Percentiles rank a stretch among this genome's conserved stretches.
These are phyloP conservation scores for Malurus splendens DNA, from an alignment of 2,797 vertebrate species.

Conservation along the genomic window DNA sequence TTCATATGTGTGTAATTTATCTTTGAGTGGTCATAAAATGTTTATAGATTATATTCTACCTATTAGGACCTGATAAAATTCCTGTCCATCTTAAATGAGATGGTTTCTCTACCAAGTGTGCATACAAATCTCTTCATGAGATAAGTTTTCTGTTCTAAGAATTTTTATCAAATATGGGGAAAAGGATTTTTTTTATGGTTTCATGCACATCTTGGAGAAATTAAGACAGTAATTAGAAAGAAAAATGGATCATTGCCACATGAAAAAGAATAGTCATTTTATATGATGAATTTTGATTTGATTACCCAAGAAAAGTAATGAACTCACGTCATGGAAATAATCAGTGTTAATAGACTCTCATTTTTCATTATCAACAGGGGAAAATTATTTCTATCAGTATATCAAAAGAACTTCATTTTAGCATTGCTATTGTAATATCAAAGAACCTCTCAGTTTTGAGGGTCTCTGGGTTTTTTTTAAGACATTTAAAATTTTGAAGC, in stretches of 20 bases:
- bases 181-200: background rate
- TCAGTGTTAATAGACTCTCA: slow-evolving; percentile 45
- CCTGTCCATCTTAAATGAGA: background rate
- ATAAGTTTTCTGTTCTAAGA: background rate
- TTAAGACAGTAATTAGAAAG: slow-evolving; percentile 51
- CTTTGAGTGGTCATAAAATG: background rate
- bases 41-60: background rate
- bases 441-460: background rate
- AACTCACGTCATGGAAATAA: slow-evolving; percentile 33
- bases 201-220: slow-evolving; percentile 3
- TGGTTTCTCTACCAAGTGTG: background rate
- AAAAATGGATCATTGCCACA: slow-evolving; percentile 48
- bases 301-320: slow-evolving; percentile 55
- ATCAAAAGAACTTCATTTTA: slow-evolving; percentile 10
- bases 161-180: background rate
- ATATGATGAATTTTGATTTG: slow-evolving; percentile 60
- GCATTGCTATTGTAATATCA: background rate
- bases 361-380: slow-evolving; percentile 48
- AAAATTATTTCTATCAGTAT: slow-evolving; percentile 25
- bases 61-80: background rate
- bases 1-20: background rate
- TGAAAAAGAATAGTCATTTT: slow-evolving; percentile 46
- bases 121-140: background rate
- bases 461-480: background rate
- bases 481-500: background rate